Base-by-base conservation (phyloP, 1,140 invertebrate species). In the Mercenaria mercenaria region DNA sequence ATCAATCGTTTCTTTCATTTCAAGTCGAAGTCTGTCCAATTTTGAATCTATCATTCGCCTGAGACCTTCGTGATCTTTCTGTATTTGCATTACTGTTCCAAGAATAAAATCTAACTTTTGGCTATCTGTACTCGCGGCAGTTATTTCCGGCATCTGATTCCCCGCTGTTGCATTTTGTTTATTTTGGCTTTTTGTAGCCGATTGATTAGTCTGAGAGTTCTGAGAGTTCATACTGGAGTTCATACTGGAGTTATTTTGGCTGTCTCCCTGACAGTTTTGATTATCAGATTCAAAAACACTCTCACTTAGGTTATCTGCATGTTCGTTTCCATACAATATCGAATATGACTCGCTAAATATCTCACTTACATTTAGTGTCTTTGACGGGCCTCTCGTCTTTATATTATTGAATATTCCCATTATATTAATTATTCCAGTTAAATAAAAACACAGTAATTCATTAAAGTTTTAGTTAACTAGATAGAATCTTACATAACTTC, bases 1-100 rank as follows among this genome's bases (percentile, higher is more conserved):
- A n/a, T n/a, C n/a, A n/a, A n/a, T n/a, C n/a, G n/a, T n/a, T 67
- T 67, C 61, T 67, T 67, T 67, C 61, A 67, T 67, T 37, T 67
- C 61, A 32, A 37, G 8, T 6, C 61, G 26, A 29, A 67, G 61
- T 37, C 32, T 29, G 6, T 67, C 61, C 13, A 67, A 67, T 37
- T 67, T 67, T 67, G 61, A 67, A 37, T 67, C 61, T 32, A 67
- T 67, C n/a, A 32, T 23, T 67, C 61, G 11, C 18, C 61, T 67
- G 2, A 67, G 8, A 6, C 32, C 61, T 32, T 67, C 61, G 8
- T 67, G 61, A 37, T n/a, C n/a, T n/a, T n/a, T n/a, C n/a, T n/a
- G n/a, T n/a, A n/a, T n/a, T n/a, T n/a, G n/a, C n/a, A n/a, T n/a
- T n/a, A n/a, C n/a, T n/a, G n/a, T n/a, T n/a, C n/a, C n/a, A n/a